Percentiles rank a stretch among this genome's conserved stretches.
Conservation (phyloP, 1,140 invertebrate genomes). For the Solenopsis invicta region DNA sequence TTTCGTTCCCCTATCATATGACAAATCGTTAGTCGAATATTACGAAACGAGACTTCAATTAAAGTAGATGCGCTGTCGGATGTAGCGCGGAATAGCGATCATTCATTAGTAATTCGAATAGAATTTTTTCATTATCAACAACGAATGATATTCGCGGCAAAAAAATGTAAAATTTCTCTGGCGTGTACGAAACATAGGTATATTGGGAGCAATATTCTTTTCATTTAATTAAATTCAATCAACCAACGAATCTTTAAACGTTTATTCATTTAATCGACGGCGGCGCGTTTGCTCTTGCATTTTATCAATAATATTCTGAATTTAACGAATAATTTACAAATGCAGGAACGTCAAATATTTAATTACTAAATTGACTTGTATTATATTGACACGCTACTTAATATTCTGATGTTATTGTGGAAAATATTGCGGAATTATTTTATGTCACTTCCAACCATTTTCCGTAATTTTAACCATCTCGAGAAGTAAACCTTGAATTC, state of each 20-base stretch:
- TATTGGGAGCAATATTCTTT: conserved; percentile 1
- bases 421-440: conserved; percentile 33
- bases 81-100: neutral
- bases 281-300: conserved; percentile 1
- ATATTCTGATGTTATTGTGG: conserved; percentile 19
- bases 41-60: conserved; percentile 34
- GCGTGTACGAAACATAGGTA: neutral
- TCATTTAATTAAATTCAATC: conserved; percentile 49
- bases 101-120: neutral
- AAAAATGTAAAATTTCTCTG: neutral
- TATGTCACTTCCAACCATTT: neutral
- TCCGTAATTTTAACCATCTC: neutral
- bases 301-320: conserved; percentile 53
- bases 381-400: conserved; percentile 40
- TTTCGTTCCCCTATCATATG: conserved; percentile 50
- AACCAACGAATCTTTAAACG: conserved; percentile 48
- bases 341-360: conserved; percentile 54
- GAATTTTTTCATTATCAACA: neutral
- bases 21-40: conserved; percentile 59
- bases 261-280: conserved; percentile 49
- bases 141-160: neutral
- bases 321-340: conserved; percentile 42
- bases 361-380: conserved; percentile 49
- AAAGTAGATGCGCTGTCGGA: neutral
- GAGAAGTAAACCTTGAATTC: neutral